Evolutionary conservation across 2,113 vertebrate species (phyloP).

Genomic region (Notarius lentiginosus): DNA sequence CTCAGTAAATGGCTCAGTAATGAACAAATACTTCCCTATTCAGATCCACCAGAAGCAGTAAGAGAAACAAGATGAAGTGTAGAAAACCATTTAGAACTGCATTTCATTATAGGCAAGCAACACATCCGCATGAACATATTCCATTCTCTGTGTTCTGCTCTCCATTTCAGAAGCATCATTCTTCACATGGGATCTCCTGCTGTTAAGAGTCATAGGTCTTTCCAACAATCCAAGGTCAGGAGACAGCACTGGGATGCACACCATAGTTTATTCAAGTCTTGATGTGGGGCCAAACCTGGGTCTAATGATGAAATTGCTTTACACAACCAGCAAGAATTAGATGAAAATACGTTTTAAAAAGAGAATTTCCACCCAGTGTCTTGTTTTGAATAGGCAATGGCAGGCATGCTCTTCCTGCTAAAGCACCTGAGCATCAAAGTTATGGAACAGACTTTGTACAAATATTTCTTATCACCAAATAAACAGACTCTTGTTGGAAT

Average conservation of each 20-base stretch:
- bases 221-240: slow-evolving; percentile 22
- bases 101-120: slow-evolving; percentile 3
- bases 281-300: not conserved
- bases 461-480: slow-evolving; percentile 23
- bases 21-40: not conserved
- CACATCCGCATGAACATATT: not conserved
- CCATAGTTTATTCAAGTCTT: not conserved
- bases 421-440: slow-evolving; percentile 16
- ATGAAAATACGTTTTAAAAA: not conserved
- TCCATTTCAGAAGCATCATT: not conserved
- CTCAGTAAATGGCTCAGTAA: not conserved
- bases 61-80: not conserved
- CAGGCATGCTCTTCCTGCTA: not conserved
- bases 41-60: not conserved
- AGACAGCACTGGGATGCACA: slow-evolving; percentile 1
- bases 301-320: slow-evolving; percentile 6
- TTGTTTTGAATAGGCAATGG: not conserved
- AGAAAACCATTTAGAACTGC: not conserved
- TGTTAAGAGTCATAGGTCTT: slow-evolving; percentile 21
- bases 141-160: not conserved
- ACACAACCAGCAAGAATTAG: not conserved
- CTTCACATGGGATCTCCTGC: slow-evolving; percentile 8
- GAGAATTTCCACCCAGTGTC: not conserved
- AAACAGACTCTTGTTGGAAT: slow-evolving; percentile 12
- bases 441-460: slow-evolving; percentile 7